Evolutionary conservation across 1,140 invertebrate genomes (phyloP).

Genomic region (Magallana ariakensis): DNA sequence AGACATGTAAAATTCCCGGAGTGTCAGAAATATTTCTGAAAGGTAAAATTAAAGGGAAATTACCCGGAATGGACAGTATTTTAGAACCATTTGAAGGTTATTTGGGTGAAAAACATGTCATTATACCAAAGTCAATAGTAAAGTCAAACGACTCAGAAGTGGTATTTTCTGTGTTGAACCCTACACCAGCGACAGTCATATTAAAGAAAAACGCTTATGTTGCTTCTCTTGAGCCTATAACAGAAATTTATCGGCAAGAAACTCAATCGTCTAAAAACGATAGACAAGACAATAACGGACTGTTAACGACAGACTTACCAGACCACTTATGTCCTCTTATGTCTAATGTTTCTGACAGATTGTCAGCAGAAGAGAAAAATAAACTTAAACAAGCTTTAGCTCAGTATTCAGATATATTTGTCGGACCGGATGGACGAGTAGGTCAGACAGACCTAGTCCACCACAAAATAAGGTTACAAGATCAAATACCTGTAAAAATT

Average conservation of each 20-base stretch:
- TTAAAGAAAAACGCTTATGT: no score
- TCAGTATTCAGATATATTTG: no score
- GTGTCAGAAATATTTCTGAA: constrained; percentile 34
- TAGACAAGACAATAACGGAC: no score
- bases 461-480: constrained; percentile 38
- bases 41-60: constrained; percentile 36
- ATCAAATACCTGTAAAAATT: constrained; percentile 44
- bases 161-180: no score
- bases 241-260: constrained; percentile 39
- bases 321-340: constrained; percentile 45
- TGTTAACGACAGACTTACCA: constrained; percentile 17
- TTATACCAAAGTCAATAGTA: no score
- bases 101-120: no score
- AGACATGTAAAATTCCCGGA: constrained; percentile 35
- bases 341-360: constrained; percentile 11
- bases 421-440: no score
- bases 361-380: background rate
- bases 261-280: constrained; percentile 13
- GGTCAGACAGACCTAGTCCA: no score
- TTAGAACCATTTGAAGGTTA: constrained; percentile 48
- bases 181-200: no score
- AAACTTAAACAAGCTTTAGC: no score
- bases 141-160: no score
- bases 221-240: no score
- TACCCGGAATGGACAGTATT: background rate